Conservation (phyloP, 2,797 vertebrate species). For the Onychomys arenicola region DNA sequence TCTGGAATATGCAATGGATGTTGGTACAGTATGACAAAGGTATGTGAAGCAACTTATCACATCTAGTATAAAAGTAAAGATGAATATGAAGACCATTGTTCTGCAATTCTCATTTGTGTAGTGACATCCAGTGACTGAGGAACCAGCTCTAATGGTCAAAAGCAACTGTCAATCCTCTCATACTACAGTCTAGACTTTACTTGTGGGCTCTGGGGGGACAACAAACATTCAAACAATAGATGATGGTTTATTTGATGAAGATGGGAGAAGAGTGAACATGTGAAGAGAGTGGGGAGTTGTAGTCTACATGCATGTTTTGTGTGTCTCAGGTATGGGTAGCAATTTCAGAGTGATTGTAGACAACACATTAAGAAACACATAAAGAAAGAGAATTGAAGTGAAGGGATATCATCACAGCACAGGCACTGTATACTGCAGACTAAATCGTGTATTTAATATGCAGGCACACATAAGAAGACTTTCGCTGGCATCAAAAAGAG, state of each 20-base stretch:
- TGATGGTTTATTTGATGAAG: not conserved
- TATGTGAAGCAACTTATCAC: not conserved
- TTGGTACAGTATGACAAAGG: not conserved
- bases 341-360: not conserved
- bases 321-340: not conserved
- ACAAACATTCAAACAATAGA: not conserved
- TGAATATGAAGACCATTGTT: accelerated
- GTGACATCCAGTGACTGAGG: accelerated
- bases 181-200: not conserved
- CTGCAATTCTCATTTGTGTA: not conserved
- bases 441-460: not conserved
- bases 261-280: not conserved
- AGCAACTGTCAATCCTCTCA: not conserved
- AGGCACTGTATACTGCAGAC: not conserved
- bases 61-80: not conserved
- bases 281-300: not conserved
- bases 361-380: not conserved
- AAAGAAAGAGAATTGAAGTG: not conserved
- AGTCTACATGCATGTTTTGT: not conserved
- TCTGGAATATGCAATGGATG: not conserved
- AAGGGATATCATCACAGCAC: not conserved
- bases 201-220: not conserved
- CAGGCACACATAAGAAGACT: not conserved
- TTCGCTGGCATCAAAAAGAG: not conserved
- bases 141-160: not conserved